Evolutionary conservation across 2,113 vertebrate species (phyloP).

Genomic region (Dolichallabes microphthalmus): DNA sequence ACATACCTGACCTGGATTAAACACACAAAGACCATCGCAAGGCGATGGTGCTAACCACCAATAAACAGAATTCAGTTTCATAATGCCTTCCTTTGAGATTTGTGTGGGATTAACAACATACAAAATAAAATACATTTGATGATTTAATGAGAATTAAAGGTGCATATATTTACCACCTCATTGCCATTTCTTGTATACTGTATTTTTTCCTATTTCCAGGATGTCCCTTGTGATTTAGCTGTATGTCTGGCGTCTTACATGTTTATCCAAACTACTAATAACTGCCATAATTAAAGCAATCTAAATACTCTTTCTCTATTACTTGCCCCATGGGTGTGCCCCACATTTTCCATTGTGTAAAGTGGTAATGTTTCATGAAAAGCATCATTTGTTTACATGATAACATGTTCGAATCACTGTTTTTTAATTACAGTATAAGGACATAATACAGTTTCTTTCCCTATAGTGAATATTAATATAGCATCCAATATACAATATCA

Average conservation of each 20-base stretch:
- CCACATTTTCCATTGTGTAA: background rate
- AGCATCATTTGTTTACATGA: background rate
- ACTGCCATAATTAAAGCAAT: background rate
- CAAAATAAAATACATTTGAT: background rate
- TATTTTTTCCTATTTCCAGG: background rate
- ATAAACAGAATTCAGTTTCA: background rate
- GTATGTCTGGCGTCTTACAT: background rate
- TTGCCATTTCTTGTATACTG: background rate
- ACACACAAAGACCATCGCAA: no score
- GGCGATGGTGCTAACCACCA: no score
- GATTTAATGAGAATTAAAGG: background rate
- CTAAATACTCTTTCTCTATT: background rate
- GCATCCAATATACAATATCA: background rate
- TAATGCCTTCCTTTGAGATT: background rate
- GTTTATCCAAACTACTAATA: background rate
- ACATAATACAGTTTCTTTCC: background rate
- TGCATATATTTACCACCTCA: background rate
- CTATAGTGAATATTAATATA: background rate
- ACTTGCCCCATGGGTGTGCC: background rate
- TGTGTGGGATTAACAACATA: no score
- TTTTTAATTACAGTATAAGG: background rate
- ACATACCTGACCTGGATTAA: no score
- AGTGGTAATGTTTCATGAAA: background rate
- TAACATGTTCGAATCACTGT: background rate
- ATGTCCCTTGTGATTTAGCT: background rate